A percentile compares a stretch with the other conserved stretches of the same genome.
Conservation (phyloP, 53 echinoderm and acorn worm genomes). For the Mesocentrotus franciscanus region DNA sequence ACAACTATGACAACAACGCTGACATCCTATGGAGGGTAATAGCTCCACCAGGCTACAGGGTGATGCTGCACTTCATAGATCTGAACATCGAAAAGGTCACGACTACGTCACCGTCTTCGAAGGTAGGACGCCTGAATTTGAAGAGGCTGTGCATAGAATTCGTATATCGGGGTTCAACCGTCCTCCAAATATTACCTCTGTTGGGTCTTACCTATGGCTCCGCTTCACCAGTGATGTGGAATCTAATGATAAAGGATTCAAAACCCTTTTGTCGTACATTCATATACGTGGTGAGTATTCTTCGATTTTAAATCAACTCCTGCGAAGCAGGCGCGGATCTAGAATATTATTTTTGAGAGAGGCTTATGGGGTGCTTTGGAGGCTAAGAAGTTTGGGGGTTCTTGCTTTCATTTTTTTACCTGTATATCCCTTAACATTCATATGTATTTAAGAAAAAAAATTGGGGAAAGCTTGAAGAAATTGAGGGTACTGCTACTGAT, state of each 20-base stretch:
- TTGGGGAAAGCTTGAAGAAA: no score
- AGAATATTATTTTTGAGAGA: no score
- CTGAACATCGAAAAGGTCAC: background rate
- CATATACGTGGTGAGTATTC: background rate
- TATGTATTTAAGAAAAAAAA: no score
- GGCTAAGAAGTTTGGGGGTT: no score
- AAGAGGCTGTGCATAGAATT: background rate
- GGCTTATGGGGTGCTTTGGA: no score
- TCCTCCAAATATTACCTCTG: background rate
- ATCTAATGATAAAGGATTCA: background rate
- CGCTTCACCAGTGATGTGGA: constrained; percentile 26
- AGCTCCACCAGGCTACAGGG: background rate
- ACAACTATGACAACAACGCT: background rate
- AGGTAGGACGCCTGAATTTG: background rate
- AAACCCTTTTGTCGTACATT: background rate
- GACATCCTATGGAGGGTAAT: background rate
- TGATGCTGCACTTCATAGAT: background rate
- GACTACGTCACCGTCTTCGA: constrained; percentile 10
- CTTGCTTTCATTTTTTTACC: no score
- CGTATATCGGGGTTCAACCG: background rate
- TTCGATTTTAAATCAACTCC: no score
- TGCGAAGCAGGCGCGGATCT: no score
- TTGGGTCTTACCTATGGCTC: background rate
- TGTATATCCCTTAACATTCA: no score
- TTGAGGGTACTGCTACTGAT: no score